phyloP scores from a whole-genome alignment of 1,140 invertebrate species.

The Drosophila insularis region DNA sequence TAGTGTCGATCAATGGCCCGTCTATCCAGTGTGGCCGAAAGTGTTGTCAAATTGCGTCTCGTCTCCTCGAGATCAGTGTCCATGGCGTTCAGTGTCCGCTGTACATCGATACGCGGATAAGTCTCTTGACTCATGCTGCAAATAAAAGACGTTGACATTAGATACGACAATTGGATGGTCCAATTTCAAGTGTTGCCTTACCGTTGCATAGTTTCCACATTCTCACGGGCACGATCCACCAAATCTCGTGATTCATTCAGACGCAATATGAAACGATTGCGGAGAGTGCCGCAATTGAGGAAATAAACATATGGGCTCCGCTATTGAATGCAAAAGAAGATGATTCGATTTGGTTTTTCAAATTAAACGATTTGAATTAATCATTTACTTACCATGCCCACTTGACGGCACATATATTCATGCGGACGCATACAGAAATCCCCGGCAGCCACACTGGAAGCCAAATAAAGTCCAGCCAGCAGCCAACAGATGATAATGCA shows the following conservation, averaged over 20 bases:
- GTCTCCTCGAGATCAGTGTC: slow-evolving; percentile 74
- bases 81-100: slow-evolving; percentile 67
- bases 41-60: slow-evolving; percentile 70
- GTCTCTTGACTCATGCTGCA: slow-evolving; percentile 77
- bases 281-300: slow-evolving; percentile 77
- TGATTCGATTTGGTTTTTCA: neutral
- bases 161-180: neutral
- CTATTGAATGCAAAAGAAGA: slow-evolving; percentile 41
- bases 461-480: slow-evolving; percentile 89
- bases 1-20: slow-evolving; percentile 88
- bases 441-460: slow-evolving; percentile 88
- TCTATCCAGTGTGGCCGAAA: slow-evolving; percentile 87
- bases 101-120: slow-evolving; percentile 78
- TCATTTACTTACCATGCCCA: slow-evolving; percentile 73
- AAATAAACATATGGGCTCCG: slow-evolving; percentile 80
- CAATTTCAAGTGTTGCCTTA: slow-evolving; percentile 25
- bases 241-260: slow-evolving; percentile 80
- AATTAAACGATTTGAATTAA: neutral
- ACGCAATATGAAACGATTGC: slow-evolving; percentile 80
- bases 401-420: slow-evolving; percentile 81
- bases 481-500: slow-evolving; percentile 92
- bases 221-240: slow-evolving; percentile 78
- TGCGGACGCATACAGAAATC: slow-evolving; percentile 89
- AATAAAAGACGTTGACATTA: neutral
- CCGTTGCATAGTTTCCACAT: slow-evolving; percentile 72